Conservation (phyloP, 2,888 invertebrate species). For the Agrochola litura region DNA sequence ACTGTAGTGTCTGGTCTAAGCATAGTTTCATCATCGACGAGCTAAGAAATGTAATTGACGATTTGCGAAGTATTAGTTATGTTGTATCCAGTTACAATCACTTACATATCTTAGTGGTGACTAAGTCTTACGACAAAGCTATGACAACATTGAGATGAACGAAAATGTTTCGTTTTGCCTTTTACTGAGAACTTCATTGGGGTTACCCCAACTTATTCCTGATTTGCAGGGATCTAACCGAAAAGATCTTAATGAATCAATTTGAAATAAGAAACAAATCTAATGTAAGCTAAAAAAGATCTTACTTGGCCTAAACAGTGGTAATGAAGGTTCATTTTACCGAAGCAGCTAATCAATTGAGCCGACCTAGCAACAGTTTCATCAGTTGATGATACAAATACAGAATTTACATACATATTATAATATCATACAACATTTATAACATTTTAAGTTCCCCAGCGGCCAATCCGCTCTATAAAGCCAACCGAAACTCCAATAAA, state of each 20-base stretch:
- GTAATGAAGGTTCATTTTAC: background rate
- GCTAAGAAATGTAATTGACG: conserved; percentile 30
- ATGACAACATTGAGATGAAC: background rate
- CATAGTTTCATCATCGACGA: conserved; percentile 32
- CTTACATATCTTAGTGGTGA: conserved; percentile 12
- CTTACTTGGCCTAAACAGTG: background rate
- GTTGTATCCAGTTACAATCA: conserved; percentile 18
- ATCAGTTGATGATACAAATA: background rate
- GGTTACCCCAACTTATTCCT: rapidly evolving
- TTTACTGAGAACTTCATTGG: background rate
- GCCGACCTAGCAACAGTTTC: background rate
- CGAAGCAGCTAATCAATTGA: background rate
- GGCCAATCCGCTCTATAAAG: conserved; percentile 31
- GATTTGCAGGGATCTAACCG: no score
- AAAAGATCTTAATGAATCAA: background rate
- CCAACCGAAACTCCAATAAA: conserved; percentile 19
- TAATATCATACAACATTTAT: background rate
- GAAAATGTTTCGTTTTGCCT: background rate
- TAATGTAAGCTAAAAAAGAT: background rate
- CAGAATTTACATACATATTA: background rate
- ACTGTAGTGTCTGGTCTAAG: conserved; percentile 9
- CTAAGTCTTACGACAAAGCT: conserved; percentile 14
- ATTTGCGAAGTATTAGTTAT: conserved; percentile 22
- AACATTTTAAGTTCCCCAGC: background rate
- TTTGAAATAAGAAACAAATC: background rate